These are phyloP conservation scores for Gasteruption jaculator DNA, from an alignment of 2,888 invertebrate species.

Conservation along the genomic window DNA sequence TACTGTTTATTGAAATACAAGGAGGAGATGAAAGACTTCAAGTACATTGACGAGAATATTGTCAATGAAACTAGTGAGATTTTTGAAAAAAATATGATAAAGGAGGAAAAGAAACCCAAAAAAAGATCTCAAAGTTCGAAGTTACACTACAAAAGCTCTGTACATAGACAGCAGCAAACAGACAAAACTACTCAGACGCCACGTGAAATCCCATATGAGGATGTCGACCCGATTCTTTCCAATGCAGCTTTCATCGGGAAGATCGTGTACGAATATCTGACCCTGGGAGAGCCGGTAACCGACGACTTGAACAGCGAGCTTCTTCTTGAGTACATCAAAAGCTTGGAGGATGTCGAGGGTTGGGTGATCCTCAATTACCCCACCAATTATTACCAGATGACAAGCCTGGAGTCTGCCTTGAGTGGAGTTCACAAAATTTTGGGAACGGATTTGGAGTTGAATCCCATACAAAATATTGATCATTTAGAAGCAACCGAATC, in stretches of 20 bases:
- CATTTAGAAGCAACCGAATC: too few species aligned
- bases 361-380: slow-evolving; percentile 67
- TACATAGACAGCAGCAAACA: slow-evolving; percentile 26
- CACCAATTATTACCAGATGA: slow-evolving; percentile 57
- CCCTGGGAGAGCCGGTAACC: slow-evolving; percentile 55
- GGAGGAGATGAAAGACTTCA: slow-evolving; percentile 54
- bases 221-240: slow-evolving; percentile 52
- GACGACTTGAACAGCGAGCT: slow-evolving; percentile 58
- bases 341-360: slow-evolving; percentile 53
- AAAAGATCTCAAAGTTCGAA: too few species aligned
- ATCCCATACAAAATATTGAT: too few species aligned
- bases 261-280: slow-evolving; percentile 56
- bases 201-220: slow-evolving; percentile 58
- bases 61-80: too few species aligned
- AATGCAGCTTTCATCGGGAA: slow-evolving; percentile 55
- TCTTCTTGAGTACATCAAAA: slow-evolving; percentile 60
- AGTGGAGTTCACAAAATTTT: too few species aligned
- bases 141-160: too few species aligned
- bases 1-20: slow-evolving; percentile 58
- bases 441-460: too few species aligned
- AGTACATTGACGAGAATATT: slow-evolving; percentile 51
- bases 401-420: slow-evolving; percentile 59
- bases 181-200: slow-evolving; percentile 61
- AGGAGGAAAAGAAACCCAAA: slow-evolving; percentile 49
- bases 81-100: too few species aligned